Evolutionary conservation across 2,797 vertebrate genomes (phyloP).

Genomic region (Parauchenoglanis ngamensis): DNA sequence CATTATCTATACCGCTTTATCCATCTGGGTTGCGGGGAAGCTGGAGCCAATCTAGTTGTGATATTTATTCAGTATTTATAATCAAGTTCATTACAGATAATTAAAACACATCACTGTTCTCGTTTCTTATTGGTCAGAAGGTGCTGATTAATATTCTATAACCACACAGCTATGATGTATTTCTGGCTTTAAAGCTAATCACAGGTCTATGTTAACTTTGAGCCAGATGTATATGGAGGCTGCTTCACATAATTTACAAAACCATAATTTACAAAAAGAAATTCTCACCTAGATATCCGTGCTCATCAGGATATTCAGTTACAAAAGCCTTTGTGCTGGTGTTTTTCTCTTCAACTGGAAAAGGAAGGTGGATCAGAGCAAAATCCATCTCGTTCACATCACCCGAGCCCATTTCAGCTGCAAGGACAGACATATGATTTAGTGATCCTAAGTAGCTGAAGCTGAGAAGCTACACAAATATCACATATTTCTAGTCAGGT

Average conservation of each 20-base stretch:
- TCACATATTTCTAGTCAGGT: neutral
- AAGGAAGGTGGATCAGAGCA: neutral
- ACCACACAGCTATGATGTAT: no score
- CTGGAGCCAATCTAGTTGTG: no score
- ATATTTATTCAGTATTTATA: neutral
- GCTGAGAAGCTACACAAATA: neutral
- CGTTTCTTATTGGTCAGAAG: no score
- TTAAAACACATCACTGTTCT: neutral
- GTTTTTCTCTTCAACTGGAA: neutral
- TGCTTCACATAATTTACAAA: no score
- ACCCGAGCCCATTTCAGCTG: constrained; percentile 11
- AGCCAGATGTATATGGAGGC: no score
- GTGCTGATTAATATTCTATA: no score
- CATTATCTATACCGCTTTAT: no score
- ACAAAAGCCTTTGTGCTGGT: neutral
- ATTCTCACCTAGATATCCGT: constrained; percentile 11
- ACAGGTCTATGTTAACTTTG: no score
- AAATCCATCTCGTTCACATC: constrained; percentile 8
- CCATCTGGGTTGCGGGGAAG: no score
- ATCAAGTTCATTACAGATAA: neutral
- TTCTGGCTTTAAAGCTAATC: no score
- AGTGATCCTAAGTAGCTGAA: neutral
- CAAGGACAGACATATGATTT: neutral
- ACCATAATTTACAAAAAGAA: no score
- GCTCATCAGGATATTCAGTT: neutral